Evolutionary conservation across 1,140 invertebrate genomes (phyloP), one percentile per base, ranked within the genome.

Genomic region (Teleopsis dalmanni): DNA sequence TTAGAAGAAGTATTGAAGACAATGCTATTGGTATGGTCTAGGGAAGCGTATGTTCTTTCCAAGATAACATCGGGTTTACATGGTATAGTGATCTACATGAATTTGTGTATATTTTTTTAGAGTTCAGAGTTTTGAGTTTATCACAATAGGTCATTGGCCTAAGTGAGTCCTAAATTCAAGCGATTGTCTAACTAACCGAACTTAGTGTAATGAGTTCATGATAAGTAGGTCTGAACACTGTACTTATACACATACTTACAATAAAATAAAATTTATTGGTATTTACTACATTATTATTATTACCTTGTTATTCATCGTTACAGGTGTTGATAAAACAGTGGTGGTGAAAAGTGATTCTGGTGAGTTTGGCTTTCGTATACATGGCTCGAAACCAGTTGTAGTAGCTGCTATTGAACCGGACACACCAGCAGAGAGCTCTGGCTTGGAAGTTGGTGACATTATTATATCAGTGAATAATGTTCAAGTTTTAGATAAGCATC

Each of bases 321-420:
- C 76, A 92, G 89, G 90, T 65, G 86, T 85, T 65, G 88, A 92
- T 70, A 91, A 91, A 69, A 85, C 81, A 23, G 84, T 94, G 13
- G 76, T 87, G 33, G 86, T 93, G 1, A 80, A 80, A 53, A 80
- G 87, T 35, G 81, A 87, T 47, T 86, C 86, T 14, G 88, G 87
- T 8, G 93, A 95, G 63, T 97, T 95, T 70, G 95, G 95, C 10
- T 95, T 98, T 62, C 81, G 94, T 38, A 95, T 98, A 57, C 89
- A 95, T 58, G 93, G 94, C 10, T 93, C 89, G 47, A 89, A 92
- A 57, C 94, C 95, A 1, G 91, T 95, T 1, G 90, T 96, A 1
- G 90, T 98, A 5, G 95, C 93, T 2, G 89, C 89, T 3, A 94
- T 98, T 48, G 93, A 96, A 72, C 83, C 85, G 5, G 87, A 88